Conservation (phyloP, 1,140 invertebrate species). For the Notospermus geniculatus region DNA sequence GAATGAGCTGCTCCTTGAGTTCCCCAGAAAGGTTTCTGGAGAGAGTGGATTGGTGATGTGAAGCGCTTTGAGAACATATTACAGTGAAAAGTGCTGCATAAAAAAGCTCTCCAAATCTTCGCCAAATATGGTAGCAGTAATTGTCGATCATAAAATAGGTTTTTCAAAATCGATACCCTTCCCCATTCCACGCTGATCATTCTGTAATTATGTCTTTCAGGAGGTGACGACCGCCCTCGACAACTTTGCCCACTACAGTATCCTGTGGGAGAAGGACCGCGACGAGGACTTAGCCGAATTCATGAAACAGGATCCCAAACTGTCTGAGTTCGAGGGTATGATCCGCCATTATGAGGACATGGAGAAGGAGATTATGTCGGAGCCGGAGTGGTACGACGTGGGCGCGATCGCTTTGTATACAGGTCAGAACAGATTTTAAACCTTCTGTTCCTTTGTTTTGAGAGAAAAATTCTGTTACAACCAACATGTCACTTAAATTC, state of each 20-base stretch:
- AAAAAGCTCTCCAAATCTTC: not conserved
- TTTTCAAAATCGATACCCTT: too few species aligned
- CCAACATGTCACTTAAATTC: too few species aligned
- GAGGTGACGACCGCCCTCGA: slow-evolving; percentile 74
- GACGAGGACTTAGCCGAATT: slow-evolving; percentile 73
- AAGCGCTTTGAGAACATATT: too few species aligned
- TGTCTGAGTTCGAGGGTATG: slow-evolving; percentile 79
- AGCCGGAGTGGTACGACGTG: slow-evolving; percentile 63
- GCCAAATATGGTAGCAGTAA: too few species aligned
- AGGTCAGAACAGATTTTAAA: slow-evolving; percentile 30
- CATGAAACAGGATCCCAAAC: slow-evolving; percentile 66
- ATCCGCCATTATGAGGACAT: slow-evolving; percentile 78
- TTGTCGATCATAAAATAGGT: too few species aligned
- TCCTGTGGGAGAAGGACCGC: slow-evolving; percentile 81
- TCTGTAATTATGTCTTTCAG: slow-evolving; percentile 51
- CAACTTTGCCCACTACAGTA: slow-evolving; percentile 80
- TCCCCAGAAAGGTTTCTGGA: too few species aligned
- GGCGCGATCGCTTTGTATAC: slow-evolving; percentile 54
- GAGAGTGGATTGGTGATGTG: too few species aligned
- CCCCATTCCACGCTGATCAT: not conserved
- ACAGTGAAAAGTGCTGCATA: too few species aligned
- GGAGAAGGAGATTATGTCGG: slow-evolving; percentile 67
- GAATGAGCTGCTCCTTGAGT: too few species aligned
- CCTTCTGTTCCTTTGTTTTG: too few species aligned
- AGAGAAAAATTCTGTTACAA: too few species aligned